Evolutionary conservation across 1,140 invertebrate genomes (phyloP), one percentile per base, ranked within the genome.

Genomic region (Hycleus cichorii): DNA sequence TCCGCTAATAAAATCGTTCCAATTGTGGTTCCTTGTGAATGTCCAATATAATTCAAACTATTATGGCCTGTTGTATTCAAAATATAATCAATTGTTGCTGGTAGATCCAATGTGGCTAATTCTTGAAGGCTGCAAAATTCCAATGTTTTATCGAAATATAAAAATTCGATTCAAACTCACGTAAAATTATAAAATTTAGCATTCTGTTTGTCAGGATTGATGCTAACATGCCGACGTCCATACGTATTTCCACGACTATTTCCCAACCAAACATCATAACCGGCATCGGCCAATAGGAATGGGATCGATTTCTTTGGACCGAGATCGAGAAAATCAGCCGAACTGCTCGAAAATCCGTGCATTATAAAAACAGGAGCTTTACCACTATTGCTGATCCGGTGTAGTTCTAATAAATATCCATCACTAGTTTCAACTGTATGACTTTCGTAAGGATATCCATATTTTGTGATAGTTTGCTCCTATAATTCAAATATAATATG

Each of bases 251-350:
- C 86, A 52, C 87, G 75, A 3, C 77, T 75, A 67, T 90, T 89
- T 0, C 83, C 83, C 50, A 89, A 65, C 86, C 86, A 90, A 0
- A 92, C 88, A 66, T 92, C 89, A 62, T 83, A 92, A 18, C 88
- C 88, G 51, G 75, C 72, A 72, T 89, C 84, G 2, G 84, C 81
- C 3, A 90, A 72, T 18, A 85, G 72, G 62, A 84, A 88, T 5
- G 70, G 86, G 85, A 59, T 47, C 38, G 69, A 67, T 7, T 60
- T 65, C 55, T 72, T 68, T n/a, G 84, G 84, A 60, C 83, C 79
- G 3, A 89, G 72, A 9, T 92, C 76, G 4, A 32, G 7, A 82
- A 83, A 93, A 69, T 89, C 86, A 0, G 83, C 80, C 1, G 88
- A 89, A 65, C 85, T 86, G 5, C 82, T 83, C 0, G 90, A 71